Evolutionary conservation across 2,888 invertebrate genomes (phyloP).

Genomic region (Incurvaria masculella): DNA sequence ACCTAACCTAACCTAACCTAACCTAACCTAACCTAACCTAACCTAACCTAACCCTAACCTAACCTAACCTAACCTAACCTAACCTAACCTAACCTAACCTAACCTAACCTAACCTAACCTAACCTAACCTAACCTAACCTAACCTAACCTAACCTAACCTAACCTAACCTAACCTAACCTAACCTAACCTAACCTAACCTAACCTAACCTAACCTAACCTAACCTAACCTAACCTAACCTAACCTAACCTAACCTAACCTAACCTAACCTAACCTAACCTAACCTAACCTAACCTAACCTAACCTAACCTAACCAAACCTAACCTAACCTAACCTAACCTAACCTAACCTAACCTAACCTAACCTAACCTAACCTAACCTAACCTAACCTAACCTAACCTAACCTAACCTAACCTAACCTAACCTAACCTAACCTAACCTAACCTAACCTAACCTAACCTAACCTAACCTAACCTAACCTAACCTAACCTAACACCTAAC

Average conservation of each 20-base stretch:
- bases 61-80: not conserved
- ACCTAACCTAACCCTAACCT: no score
- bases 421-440: conserved; percentile 16
- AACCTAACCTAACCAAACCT: conserved; percentile 7
- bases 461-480: conserved; percentile 15
- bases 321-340: conserved; percentile 14
- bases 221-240: conserved; percentile 7
- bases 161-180: not conserved
- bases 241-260: conserved; percentile 7
- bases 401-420: conserved; percentile 16
- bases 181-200: conserved; percentile 3
- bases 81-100: not conserved
- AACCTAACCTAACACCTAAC: no score
- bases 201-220: conserved; percentile 7
- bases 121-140: not conserved
- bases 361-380: conserved; percentile 16
- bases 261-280: conserved; percentile 7
- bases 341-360: conserved; percentile 16
- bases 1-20: not conserved
- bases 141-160: not conserved
- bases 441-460: conserved; percentile 15
- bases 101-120: not conserved
- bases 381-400: conserved; percentile 16
- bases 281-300: conserved; percentile 7
- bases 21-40: not conserved